Evolutionary conservation across 2,888 invertebrate species (phyloP).

Genomic region (Dasypogon diadema): DNA sequence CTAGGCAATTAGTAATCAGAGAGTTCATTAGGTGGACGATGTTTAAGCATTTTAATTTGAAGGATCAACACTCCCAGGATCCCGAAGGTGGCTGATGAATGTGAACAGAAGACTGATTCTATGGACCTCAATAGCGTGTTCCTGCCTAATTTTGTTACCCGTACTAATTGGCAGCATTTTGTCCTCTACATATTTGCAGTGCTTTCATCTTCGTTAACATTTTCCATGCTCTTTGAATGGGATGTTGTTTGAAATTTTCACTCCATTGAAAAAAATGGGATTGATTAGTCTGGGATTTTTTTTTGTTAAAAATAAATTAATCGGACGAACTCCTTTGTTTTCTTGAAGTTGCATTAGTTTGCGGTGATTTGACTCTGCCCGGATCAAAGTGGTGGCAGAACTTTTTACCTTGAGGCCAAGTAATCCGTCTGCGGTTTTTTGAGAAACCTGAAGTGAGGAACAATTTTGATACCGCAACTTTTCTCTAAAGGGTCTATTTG

Average conservation of each 20-base stretch:
- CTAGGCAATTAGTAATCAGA: slow-evolving; percentile 50
- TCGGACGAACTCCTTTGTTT: neutral
- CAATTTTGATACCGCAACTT: neutral
- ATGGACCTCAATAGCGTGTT: neutral
- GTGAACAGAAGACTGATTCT: slow-evolving; percentile 3
- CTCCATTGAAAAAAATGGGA: neutral
- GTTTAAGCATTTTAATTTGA: slow-evolving; percentile 50
- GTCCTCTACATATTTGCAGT: slow-evolving; percentile 41
- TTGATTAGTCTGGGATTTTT: neutral
- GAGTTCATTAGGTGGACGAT: slow-evolving; percentile 51
- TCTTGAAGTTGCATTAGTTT: neutral
- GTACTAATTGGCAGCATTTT: slow-evolving; percentile 38
- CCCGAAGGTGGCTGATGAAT: slow-evolving; percentile 23
- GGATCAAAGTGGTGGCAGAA: neutral
- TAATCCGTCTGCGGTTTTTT: neutral
- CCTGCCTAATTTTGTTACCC: slow-evolving; percentile 31
- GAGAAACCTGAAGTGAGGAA: neutral
- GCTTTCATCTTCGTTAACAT: slow-evolving; percentile 40
- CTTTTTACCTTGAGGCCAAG: neutral
- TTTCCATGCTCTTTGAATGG: neutral
- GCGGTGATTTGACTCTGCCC: neutral
- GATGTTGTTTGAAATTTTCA: slow-evolving; percentile 11
- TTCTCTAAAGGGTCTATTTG: neutral
- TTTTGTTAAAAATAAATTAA: neutral
- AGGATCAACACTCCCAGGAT: slow-evolving; percentile 39